Evolutionary conservation across 2,888 invertebrate genomes (phyloP).

Genomic region (Metallyticus violacea): DNA sequence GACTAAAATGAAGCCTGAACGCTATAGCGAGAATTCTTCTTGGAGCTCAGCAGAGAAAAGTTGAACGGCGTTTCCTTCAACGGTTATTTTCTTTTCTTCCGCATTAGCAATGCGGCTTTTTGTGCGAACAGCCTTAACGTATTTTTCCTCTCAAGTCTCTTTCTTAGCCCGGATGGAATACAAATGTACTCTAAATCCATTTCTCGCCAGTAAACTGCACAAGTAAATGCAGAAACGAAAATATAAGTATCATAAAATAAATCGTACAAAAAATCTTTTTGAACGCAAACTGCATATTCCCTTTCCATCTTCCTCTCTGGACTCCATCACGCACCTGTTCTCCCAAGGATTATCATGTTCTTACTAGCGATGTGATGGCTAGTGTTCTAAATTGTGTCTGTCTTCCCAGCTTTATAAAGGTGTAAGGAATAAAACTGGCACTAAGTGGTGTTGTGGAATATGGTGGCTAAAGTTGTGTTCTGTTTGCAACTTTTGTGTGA

Average conservation of each 20-base stretch:
- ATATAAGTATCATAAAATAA: not conserved
- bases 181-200: not conserved
- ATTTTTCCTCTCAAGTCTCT: not conserved
- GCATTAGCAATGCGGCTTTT: not conserved
- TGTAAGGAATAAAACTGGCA: too few species aligned
- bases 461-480: too few species aligned
- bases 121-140: not conserved
- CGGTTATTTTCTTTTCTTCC: not conserved
- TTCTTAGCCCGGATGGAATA: not conserved
- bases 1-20: not conserved
- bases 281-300: too few species aligned
- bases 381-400: too few species aligned
- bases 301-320: too few species aligned
- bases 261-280: too few species aligned
- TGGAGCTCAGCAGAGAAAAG: not conserved
- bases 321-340: too few species aligned
- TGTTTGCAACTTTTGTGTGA: too few species aligned
- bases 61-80: not conserved
- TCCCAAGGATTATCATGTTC: too few species aligned
- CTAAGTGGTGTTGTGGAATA: too few species aligned
- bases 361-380: too few species aligned
- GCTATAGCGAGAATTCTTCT: not conserved
- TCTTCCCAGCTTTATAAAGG: too few species aligned
- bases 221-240: not conserved
- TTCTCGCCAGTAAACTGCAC: not conserved